Evolutionary conservation across 2,113 vertebrate species (phyloP), one percentile per base, ranked within the genome.

Genomic region (Pteronura brasiliensis): DNA sequence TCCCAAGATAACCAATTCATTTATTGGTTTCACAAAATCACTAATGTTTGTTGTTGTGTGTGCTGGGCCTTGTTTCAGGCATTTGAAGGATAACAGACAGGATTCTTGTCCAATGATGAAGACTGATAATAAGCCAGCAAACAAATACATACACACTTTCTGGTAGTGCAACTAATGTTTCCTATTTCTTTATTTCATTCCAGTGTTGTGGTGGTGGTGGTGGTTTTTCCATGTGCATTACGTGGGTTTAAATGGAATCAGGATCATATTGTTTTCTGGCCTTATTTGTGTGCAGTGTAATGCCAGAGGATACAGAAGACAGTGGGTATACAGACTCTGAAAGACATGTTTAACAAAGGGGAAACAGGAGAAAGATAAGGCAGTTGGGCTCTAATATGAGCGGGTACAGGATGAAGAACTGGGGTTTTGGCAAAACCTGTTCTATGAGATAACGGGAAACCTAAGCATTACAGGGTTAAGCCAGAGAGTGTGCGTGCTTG

Each of bases 391-490:
- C 9, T 71, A 59, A 9, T 59, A 15, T 44, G 44, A 81, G 39
- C 17, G 23, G 69, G 27, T 81, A 7, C 31, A 77, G 29, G 31
- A 15, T 21, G 4, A 94, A 25, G 10, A 94, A 23, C 8, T 61
- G 34, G 59, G 14, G n/a, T 29, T 61, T 74, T 34, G n/a, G 11
- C 31, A 57, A 10, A 52, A 34, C 18, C 36, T 57, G 0, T 25
- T 81, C 27, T 47, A 0, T 4, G 55, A 95, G 23, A 18, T 39
- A 29, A 55, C 11, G 1, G 25, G 42, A 90, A 92, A 74, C 23
- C 4, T 20, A 47, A 55, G 63, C 49, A 31, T 23, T 31, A 11
- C 17, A 29, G 2, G 0, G 1, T 3, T 65, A 1, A 8, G 4
- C n/a, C 20, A 31, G 39, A 49, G 59, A 12, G n/a, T 4, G 25